A percentile compares a stretch with the other conserved stretches of the same genome.
Conservation (phyloP, 2,888 invertebrate genomes). For the Cyclophora albipunctata region DNA sequence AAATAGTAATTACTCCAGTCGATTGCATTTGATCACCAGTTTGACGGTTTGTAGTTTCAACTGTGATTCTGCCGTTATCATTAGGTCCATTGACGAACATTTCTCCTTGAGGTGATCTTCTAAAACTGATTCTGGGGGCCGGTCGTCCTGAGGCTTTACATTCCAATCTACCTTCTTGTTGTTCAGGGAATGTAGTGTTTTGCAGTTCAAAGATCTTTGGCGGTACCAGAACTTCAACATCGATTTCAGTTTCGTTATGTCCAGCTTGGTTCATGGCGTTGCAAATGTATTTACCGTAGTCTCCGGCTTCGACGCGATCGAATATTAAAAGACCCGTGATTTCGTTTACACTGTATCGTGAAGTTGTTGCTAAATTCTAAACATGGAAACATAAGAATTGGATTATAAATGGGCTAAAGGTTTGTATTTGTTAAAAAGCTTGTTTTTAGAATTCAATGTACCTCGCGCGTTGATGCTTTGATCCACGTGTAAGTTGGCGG, state of each 20-base stretch:
- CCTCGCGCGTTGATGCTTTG: conserved; percentile 80
- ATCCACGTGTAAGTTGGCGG: conserved; percentile 90
- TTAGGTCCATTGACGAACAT: conserved; percentile 79
- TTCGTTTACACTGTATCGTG: conserved; percentile 79
- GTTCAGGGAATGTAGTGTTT: conserved; percentile 81
- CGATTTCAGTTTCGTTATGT: conserved; percentile 78
- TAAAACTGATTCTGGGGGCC: conserved; percentile 85
- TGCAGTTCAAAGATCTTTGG: conserved; percentile 86
- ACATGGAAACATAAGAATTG: conserved; percentile 14
- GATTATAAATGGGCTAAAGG: too few species aligned
- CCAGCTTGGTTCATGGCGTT: conserved; percentile 88
- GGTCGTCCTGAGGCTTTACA: conserved; percentile 90
- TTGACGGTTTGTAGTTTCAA: conserved; percentile 72
- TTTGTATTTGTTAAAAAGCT: too few species aligned
- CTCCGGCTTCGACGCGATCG: conserved; percentile 83
- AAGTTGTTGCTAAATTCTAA: conserved; percentile 80
- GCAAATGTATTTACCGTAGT: conserved; percentile 88
- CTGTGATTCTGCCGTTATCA: conserved; percentile 79
- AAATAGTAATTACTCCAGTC: conserved; percentile 81
- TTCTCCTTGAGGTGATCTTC: conserved; percentile 80
- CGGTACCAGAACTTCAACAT: conserved; percentile 83
- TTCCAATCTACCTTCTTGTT: conserved; percentile 78
- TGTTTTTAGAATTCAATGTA: conserved; percentile 19
- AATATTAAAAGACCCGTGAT: conserved; percentile 83
- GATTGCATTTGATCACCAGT: conserved; percentile 67